These are phyloP conservation scores for Nannobrachium achirus DNA, from an alignment of 2,113 vertebrate genomes.

Conservation along the genomic window DNA sequence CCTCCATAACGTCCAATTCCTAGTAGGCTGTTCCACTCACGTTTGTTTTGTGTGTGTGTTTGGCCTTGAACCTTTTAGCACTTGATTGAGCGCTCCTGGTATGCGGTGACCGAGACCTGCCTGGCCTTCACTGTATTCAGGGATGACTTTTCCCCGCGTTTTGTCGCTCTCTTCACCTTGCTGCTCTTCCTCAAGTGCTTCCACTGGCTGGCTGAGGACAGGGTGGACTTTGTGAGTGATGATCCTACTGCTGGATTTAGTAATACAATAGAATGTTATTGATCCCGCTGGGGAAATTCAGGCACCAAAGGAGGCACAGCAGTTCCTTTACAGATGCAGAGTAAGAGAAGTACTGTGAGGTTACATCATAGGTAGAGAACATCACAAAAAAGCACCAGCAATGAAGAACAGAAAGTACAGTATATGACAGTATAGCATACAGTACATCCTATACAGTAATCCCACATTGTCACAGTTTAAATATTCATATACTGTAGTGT, in stretches of 20 bases:
- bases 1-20: not conserved
- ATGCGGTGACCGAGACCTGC: constrained; percentile 96
- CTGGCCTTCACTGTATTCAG: constrained; percentile 97
- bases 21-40: not conserved
- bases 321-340: too few relatives aligned
- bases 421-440: too few relatives aligned
- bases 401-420: not conserved
- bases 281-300: too few relatives aligned
- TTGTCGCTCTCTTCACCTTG: constrained; percentile 96
- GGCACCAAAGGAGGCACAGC: too few relatives aligned
- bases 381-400: not conserved
- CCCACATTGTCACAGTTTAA: too few relatives aligned
- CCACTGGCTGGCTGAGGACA: constrained; percentile 96
- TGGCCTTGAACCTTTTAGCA: constrained; percentile 78
- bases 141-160: constrained; percentile 97
- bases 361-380: too few relatives aligned
- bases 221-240: constrained; percentile 94
- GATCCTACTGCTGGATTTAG: not conserved
- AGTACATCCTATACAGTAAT: too few relatives aligned
- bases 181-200: constrained; percentile 98
- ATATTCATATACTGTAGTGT: too few relatives aligned
- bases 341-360: too few relatives aligned
- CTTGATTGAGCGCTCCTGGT: constrained; percentile 97
- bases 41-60: not conserved
- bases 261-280: too few relatives aligned